phyloP scores from a whole-genome alignment of 1,140 invertebrate genomes.

The Zaprionus ornatus region DNA sequence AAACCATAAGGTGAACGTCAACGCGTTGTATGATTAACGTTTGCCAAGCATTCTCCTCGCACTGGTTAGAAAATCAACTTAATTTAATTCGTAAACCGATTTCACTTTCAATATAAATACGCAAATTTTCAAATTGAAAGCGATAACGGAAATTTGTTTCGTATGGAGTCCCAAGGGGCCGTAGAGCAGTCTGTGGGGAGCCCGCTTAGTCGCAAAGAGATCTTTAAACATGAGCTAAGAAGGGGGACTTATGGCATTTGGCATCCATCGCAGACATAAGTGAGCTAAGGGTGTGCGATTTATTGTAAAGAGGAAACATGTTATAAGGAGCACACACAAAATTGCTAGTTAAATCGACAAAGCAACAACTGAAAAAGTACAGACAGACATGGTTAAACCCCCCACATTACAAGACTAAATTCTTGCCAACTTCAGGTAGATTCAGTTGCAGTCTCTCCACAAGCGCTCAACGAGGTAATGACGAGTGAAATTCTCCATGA shows the following conservation, averaged over 20 bases:
- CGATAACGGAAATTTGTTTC: constrained; percentile 72
- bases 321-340: too few relatives aligned
- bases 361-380: too few relatives aligned
- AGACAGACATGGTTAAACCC: not conserved
- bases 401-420: not conserved
- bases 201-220: too few relatives aligned
- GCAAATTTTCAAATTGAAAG: constrained; percentile 80
- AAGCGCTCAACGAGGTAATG: constrained; percentile 48
- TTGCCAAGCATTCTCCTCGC: constrained; percentile 31
- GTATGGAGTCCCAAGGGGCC: not conserved
- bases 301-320: too few relatives aligned
- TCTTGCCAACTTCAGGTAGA: not conserved
- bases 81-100: constrained; percentile 74
- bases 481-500: constrained; percentile 68
- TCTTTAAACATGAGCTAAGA: too few relatives aligned
- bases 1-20: constrained; percentile 60
- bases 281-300: too few relatives aligned
- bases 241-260: too few relatives aligned
- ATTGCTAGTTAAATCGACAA: too few relatives aligned
- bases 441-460: not conserved
- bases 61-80: constrained; percentile 66
- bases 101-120: constrained; percentile 80
- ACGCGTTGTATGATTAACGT: constrained; percentile 47
- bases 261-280: too few relatives aligned
- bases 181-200: too few relatives aligned